Percentiles rank a stretch among this genome's conserved stretches.
phyloP scores from a whole-genome alignment of 2,797 vertebrate species.

The Apodemus agrarius region DNA sequence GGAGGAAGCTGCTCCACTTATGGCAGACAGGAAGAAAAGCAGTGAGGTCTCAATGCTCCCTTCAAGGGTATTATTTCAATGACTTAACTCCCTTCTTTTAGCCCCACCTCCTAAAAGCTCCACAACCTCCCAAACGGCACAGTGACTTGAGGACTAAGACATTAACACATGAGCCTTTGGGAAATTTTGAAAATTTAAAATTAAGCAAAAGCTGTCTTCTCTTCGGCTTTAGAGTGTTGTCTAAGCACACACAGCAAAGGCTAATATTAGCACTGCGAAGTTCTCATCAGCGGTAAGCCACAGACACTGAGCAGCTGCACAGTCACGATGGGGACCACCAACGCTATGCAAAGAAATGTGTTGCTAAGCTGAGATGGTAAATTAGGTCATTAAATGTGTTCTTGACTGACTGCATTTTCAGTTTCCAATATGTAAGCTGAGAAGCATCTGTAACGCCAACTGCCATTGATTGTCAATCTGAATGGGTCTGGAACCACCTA shows the following conservation, averaged over 20 bases:
- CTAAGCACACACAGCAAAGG: not conserved
- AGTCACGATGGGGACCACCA: not conserved
- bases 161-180: not conserved
- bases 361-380: not conserved
- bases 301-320: not conserved
- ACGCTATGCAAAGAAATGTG: not conserved
- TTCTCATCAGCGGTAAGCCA: not conserved
- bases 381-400: not conserved
- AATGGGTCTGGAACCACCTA: not conserved
- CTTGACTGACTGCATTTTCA: not conserved
- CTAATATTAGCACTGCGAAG: not conserved
- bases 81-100: not conserved
- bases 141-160: not conserved
- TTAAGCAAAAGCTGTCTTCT: constrained; percentile 26
- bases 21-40: not conserved
- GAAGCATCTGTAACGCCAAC: not conserved
- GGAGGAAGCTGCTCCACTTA: not conserved
- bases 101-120: not conserved
- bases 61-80: not conserved
- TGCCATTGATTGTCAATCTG: not conserved
- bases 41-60: not conserved
- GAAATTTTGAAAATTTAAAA: not conserved
- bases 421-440: not conserved
- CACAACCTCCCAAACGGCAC: too few species aligned
- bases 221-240: not conserved